Evolutionary conservation across 2,797 vertebrate genomes (phyloP), one percentile per base, ranked within the genome.

Genomic region (Enteromius afrohamiltoni): DNA sequence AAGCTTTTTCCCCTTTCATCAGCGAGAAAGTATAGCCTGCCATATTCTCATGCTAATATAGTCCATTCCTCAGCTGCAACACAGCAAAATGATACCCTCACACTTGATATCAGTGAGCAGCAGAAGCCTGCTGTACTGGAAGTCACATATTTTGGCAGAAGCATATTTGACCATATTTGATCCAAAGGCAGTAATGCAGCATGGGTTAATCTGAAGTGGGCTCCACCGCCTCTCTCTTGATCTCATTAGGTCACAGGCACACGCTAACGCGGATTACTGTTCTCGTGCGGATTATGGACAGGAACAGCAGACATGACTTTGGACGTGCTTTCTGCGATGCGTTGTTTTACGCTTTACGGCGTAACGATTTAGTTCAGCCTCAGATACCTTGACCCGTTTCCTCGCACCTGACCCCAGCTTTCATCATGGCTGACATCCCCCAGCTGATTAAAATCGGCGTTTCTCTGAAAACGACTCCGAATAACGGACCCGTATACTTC

Each of bases 381-480:
- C 77, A 51, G 31, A 37, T 26, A 74, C 34, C 71, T 40, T 26
- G 49, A 85, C 77, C 47, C 67, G 77, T 11, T 55, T 29, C 21
- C 45, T 80, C 65, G 47, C 80, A 77, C 69, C 71, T 78, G 76
- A 31, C 55, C 3, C 55, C 16, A n/a, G 53, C 53, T 19, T 8
- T 42, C 51, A 91, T 89, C 80, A 98, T 97, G 97, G 95, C 95
- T 78, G 95, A 96, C 91, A 93, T 97, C 34, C 96, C 97, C 1
- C 95, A 94, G 71, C 82, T 97, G 83, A 94, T 99, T 85, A 96
- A 95, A 90, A 96, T 99, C 84, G 96, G 94, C 67, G 95, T 99
- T 88, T 95, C 97, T 6, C 86, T 98, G 86, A 97, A 96, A 89
- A 98, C 97, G 93, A 95, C 97, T 71, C 97, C 97, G 67, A 96